Evolutionary conservation across 2,113 vertebrate species (phyloP).

Genomic region (Lepisosteus osseus): DNA sequence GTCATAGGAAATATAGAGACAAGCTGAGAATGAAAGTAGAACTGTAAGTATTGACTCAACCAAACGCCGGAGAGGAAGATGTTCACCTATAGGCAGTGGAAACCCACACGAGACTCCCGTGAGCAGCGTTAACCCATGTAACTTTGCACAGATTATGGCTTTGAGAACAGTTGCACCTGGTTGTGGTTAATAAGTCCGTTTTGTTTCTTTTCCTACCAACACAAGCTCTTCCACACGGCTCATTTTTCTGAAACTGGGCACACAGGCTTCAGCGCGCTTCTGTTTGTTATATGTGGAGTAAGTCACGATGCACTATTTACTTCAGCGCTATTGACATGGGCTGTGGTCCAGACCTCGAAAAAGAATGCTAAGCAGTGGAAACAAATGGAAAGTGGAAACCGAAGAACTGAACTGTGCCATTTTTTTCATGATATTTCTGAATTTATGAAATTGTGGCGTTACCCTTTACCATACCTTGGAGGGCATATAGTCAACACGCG

Average conservation of each 20-base stretch:
- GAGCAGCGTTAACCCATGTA: too few species aligned
- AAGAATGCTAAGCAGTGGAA: constrained; percentile 22
- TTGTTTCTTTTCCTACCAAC: constrained; percentile 1
- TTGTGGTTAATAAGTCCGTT: not conserved
- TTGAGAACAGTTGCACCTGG: constrained; percentile 11
- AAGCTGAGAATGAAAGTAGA: too few species aligned
- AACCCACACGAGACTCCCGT: too few species aligned
- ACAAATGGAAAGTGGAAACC: constrained; percentile 16
- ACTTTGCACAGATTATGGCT: not conserved
- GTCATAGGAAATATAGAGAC: too few species aligned
- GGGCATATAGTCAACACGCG: not conserved
- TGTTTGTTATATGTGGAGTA: constrained; percentile 16
- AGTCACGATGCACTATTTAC: constrained; percentile 21
- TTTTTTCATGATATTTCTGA: too few species aligned
- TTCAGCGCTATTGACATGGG: constrained; percentile 15
- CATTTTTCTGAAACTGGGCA: not conserved
- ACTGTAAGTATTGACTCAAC: too few species aligned
- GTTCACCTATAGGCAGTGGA: too few species aligned
- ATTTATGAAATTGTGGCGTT: not conserved
- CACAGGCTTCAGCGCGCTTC: constrained; percentile 14
- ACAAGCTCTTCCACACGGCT: constrained; percentile 7
- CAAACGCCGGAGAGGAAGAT: too few species aligned
- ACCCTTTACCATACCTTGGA: not conserved
- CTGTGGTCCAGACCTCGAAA: constrained; percentile 12
- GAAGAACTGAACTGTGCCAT: not conserved